Evolutionary conservation across 2,888 invertebrate species (phyloP), one percentile per base, ranked within the genome.

Genomic region (Priocnemis perturbator): DNA sequence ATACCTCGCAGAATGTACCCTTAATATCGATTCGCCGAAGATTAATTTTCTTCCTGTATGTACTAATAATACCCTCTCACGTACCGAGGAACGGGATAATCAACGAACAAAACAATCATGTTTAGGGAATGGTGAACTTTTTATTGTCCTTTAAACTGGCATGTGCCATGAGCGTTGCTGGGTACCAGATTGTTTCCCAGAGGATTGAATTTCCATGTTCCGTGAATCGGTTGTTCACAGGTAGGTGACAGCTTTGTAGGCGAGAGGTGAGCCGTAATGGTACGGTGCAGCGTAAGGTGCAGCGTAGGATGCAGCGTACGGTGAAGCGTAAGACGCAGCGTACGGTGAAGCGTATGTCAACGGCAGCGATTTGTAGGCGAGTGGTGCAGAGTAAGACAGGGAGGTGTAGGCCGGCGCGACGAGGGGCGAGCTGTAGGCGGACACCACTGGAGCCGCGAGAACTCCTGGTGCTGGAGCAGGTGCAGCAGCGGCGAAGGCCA

Each of bases 401-500:
- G 86, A 87, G 7, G 85, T 83, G 15, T 84, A 81, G 2, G 87
- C 86, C 7, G 88, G 86, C 17, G 83, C 64, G 2, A 87, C 85
- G 57, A 87, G 87, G 11, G 89, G 74, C 11, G 89, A 45, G 50
- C 60, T 60, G 60, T 60, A 60, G 15, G 56, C 48, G 3, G 65
- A 45, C 2, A 30, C 57, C 3, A 57, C 30, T 30, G 57, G 57
- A 26, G 17, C 37, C 0, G n/a, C 89, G n/a, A 79, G 73, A 2
- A 88, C 7, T 5, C 50, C 74, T 84, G 90, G 84, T 11, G 81
- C 85, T 84, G 90, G 91, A 11, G 88, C 77, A 26, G 83, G 82
- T 9, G 86, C 88, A 19, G 85, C 85, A 15, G 83, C 85, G 53
- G 92, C 91, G 62, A 90, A 84, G 61, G 90, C 90, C 89, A 92